These are phyloP conservation scores for Atta cephalotes DNA, from an alignment of 1,140 invertebrate genomes.

Conservation along the genomic window DNA sequence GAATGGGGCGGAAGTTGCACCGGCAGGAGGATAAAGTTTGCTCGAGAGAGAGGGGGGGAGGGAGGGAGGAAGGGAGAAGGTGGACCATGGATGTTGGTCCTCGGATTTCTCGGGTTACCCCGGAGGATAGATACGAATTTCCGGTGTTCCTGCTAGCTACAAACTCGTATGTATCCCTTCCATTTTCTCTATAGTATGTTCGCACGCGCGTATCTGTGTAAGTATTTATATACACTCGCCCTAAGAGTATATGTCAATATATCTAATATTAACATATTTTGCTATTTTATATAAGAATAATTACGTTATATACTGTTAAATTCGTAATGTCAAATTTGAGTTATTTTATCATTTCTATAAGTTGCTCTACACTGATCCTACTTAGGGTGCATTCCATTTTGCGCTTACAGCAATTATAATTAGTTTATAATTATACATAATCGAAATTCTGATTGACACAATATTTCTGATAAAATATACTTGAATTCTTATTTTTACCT, in stretches of 20 bases:
- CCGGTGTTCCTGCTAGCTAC: slow-evolving; percentile 45
- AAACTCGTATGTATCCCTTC: slow-evolving; percentile 50
- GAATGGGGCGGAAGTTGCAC: neutral
- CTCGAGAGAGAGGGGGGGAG: neutral
- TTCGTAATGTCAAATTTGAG: no score
- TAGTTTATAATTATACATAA: no score
- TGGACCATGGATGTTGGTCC: slow-evolving; percentile 64
- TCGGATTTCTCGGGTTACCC: slow-evolving; percentile 64
- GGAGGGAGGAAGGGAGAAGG: neutral
- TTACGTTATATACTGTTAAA: neutral
- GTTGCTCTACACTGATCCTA: no score
- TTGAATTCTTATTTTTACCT: no score
- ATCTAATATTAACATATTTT: slow-evolving; percentile 14
- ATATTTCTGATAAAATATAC: no score
- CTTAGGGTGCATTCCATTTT: no score
- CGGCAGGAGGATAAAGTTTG: slow-evolving; percentile 62
- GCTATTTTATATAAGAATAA: neutral
- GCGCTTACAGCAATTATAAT: no score
- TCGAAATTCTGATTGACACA: no score
- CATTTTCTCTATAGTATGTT: slow-evolving; percentile 7
- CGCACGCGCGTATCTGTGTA: neutral
- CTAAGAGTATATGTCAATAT: slow-evolving; percentile 46
- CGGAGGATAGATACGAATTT: slow-evolving; percentile 69
- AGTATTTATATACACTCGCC: neutral
- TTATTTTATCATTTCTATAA: no score